These are phyloP conservation scores for Ptychadena robeensis DNA, from an alignment of 2,797 vertebrate species.

Conservation along the genomic window DNA sequence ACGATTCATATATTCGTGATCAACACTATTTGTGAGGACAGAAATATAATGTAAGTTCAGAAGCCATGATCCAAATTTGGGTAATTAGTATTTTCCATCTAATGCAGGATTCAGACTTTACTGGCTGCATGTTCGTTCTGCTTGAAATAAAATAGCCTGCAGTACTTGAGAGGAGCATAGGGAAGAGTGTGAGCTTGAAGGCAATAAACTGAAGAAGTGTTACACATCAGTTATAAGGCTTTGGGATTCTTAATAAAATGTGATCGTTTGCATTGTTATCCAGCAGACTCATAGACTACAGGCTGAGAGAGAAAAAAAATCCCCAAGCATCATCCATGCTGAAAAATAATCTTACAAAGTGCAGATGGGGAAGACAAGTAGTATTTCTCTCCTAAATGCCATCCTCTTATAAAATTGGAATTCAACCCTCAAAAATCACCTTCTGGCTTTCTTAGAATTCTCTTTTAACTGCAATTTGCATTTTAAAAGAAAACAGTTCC, in stretches of 20 bases:
- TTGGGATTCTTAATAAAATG: not conserved
- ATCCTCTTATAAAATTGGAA: slow-evolving; percentile 42
- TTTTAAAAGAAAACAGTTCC: slow-evolving; percentile 30
- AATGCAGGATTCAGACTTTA: not conserved
- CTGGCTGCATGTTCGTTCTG: not conserved
- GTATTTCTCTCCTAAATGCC: slow-evolving; percentile 35
- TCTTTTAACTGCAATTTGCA: slow-evolving; percentile 37
- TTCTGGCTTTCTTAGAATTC: slow-evolving; percentile 21
- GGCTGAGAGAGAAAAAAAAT: slow-evolving; percentile 25
- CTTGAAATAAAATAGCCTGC: not conserved
- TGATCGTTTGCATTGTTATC: slow-evolving; percentile 6
- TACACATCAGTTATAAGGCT: not conserved
- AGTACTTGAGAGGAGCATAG: not conserved
- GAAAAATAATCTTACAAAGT: slow-evolving; percentile 18
- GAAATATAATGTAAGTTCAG: no score
- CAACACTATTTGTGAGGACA: no score
- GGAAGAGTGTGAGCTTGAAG: not conserved
- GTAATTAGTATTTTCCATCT: no score
- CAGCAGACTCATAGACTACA: slow-evolving; percentile 24
- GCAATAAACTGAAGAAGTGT: not conserved
- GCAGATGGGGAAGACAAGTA: slow-evolving; percentile 21
- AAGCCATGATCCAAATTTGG: no score
- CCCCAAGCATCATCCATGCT: not conserved
- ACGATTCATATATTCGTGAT: no score
- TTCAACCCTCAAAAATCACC: slow-evolving; percentile 28